Evolutionary conservation across 2,113 vertebrate genomes (phyloP).

Genomic region (Montifringilla adamsi): DNA sequence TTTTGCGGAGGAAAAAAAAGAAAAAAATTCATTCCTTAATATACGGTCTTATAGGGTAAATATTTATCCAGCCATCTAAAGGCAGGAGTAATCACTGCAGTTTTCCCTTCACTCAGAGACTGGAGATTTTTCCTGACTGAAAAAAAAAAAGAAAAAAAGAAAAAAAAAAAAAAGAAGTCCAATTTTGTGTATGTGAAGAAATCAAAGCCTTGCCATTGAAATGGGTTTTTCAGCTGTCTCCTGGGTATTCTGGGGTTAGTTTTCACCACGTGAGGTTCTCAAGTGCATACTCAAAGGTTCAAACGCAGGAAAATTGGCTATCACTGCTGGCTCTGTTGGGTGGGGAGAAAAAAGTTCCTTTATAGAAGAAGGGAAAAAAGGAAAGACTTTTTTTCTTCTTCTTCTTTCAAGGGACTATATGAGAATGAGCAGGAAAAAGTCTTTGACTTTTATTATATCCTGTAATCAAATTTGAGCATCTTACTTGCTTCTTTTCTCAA

Average conservation of each 20-base stretch:
- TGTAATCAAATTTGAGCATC: constrained; percentile 69
- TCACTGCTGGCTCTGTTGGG: constrained; percentile 40
- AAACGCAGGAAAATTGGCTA: constrained; percentile 59
- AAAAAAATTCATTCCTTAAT: constrained; percentile 58
- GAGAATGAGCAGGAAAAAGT: constrained; percentile 52
- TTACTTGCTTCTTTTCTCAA: constrained; percentile 54
- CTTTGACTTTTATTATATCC: constrained; percentile 69
- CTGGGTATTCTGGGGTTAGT: constrained; percentile 60
- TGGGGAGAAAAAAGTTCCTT: constrained; percentile 60
- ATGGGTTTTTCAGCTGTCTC: constrained; percentile 61
- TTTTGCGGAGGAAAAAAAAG: constrained; percentile 37
- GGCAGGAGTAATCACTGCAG: constrained; percentile 47
- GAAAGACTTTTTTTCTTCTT: neutral
- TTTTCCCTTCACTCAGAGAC: constrained; percentile 58
- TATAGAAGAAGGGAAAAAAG: neutral
- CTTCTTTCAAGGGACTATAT: constrained; percentile 31
- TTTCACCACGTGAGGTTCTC: constrained; percentile 66
- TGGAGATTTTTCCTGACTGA: constrained; percentile 23
- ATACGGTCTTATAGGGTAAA: constrained; percentile 54
- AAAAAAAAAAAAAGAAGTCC: neutral
- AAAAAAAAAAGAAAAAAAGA: neutral
- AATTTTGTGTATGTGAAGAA: constrained; percentile 53
- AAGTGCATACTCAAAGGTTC: constrained; percentile 63
- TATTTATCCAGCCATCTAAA: constrained; percentile 63
- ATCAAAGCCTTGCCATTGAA: constrained; percentile 49